Conservation (phyloP, 2,888 invertebrate species). For the Oscheius sp. region DNA sequence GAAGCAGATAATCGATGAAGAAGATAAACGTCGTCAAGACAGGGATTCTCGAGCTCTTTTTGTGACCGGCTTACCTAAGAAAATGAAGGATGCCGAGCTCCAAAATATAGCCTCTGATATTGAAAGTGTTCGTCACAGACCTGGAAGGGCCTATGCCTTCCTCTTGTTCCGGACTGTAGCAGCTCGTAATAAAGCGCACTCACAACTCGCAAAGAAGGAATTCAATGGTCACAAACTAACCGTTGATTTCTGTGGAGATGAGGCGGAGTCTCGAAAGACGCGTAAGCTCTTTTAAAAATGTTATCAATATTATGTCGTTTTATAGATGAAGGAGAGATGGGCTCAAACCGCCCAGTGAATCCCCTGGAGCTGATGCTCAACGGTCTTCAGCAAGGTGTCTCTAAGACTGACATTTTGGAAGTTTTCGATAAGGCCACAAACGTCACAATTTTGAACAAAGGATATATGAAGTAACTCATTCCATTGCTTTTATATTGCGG, state of each 20-base stretch:
- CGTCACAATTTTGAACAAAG: constrained; percentile 40
- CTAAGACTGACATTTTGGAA: constrained; percentile 42
- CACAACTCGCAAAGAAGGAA: constrained; percentile 40
- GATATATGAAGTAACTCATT: neutral
- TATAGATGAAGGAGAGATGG: neutral
- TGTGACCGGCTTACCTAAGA: constrained; percentile 59
- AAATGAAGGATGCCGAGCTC: constrained; percentile 40
- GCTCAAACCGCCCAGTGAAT: constrained; percentile 46
- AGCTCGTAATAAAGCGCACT: constrained; percentile 52
- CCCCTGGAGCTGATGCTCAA: constrained; percentile 53
- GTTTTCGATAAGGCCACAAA: constrained; percentile 47
- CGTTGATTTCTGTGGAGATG: constrained; percentile 59
- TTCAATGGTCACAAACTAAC: constrained; percentile 44
- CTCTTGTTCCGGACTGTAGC: constrained; percentile 57
- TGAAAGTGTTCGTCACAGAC: constrained; percentile 56
- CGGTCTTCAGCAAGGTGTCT: constrained; percentile 40
- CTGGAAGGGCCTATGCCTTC: constrained; percentile 55
- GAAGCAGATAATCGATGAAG: constrained; percentile 50
- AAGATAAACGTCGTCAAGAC: constrained; percentile 58
- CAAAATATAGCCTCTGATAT: constrained; percentile 40
- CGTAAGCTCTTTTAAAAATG: neutral
- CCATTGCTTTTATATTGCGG: neutral
- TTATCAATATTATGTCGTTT: neutral
- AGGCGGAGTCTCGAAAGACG: constrained; percentile 19
- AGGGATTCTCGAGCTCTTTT: constrained; percentile 60